Conservation (phyloP, 1,140 invertebrate genomes). For the Spodoptera frugiperda region DNA sequence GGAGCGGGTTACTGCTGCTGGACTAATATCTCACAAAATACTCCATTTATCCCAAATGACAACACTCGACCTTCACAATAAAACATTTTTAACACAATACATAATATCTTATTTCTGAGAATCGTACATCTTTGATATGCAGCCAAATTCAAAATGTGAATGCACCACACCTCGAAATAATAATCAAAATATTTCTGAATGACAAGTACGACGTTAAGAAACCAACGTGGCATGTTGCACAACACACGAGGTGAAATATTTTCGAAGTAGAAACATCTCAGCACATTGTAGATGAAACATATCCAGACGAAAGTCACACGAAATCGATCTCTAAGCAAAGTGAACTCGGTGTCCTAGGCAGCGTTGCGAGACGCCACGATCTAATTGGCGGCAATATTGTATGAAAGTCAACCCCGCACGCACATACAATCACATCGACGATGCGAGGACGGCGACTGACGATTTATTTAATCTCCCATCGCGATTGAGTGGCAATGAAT, state of each 20-base stretch:
- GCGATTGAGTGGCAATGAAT: constrained; percentile 68
- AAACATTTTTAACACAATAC: constrained; percentile 10
- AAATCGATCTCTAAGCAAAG: constrained; percentile 27
- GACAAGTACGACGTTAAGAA: constrained; percentile 6
- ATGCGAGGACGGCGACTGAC: constrained; percentile 59
- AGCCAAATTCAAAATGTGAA: constrained; percentile 49
- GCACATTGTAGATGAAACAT: neutral
- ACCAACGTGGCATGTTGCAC: neutral
- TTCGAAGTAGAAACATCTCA: neutral
- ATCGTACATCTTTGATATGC: constrained; percentile 46
- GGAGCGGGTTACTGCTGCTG: constrained; percentile 69
- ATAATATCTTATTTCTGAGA: constrained; percentile 34
- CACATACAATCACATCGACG: constrained; percentile 49
- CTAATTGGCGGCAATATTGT: constrained; percentile 65
- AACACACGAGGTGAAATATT: neutral
- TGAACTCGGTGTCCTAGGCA: constrained; percentile 41
- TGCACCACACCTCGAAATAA: constrained; percentile 20
- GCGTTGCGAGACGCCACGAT: constrained; percentile 49
- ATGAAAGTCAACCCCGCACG: constrained; percentile 62
- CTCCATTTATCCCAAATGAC: constrained; percentile 60
- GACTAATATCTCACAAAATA: constrained; percentile 66
- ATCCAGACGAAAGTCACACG: neutral
- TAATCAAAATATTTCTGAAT: constrained; percentile 22
- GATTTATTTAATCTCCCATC: constrained; percentile 68
- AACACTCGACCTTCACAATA: constrained; percentile 38